Conservation (phyloP, 2,888 invertebrate species). For the Polia nebulosa region DNA sequence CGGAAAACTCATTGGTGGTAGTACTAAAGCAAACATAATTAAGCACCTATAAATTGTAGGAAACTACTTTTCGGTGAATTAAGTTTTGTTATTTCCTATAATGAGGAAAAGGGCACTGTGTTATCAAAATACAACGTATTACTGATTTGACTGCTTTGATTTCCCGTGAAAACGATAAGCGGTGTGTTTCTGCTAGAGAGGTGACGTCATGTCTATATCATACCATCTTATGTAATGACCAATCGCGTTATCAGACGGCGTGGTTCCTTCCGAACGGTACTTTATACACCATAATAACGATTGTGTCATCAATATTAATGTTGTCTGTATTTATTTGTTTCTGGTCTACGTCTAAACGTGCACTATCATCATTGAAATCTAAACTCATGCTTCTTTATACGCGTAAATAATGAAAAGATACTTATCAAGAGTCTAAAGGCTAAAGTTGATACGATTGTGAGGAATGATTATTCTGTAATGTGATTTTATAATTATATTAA, state of each 20-base stretch:
- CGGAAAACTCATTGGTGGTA: conserved; percentile 15
- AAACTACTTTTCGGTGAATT: conserved; percentile 47
- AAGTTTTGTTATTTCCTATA: conserved; percentile 23
- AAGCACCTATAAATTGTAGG: conserved; percentile 18
- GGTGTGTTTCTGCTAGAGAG: conserved; percentile 37
- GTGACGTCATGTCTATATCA: conserved; percentile 57
- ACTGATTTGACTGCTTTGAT: conserved; percentile 49
- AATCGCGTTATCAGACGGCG: conserved; percentile 68
- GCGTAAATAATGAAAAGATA: conserved; percentile 19
- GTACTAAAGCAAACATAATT: conserved; percentile 13
- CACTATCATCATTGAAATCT: conserved; percentile 27
- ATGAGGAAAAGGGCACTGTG: conserved; percentile 47
- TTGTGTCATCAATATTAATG: conserved; percentile 36
- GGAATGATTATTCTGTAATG: conserved; percentile 31
- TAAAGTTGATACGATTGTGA: conserved; percentile 33
- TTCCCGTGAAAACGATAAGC: conserved; percentile 61
- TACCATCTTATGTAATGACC: conserved; percentile 60
- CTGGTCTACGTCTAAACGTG: conserved; percentile 30
- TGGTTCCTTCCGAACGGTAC: conserved; percentile 54
- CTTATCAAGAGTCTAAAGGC: conserved; percentile 30
- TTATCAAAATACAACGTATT: conserved; percentile 56
- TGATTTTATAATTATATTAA: conserved; percentile 42
- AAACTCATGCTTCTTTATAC: conserved; percentile 12
- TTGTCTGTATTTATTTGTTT: conserved; percentile 32
- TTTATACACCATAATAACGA: conserved; percentile 32